Evolutionary conservation across 2,113 vertebrate species (phyloP), one percentile per base, ranked within the genome.

Genomic region (Phycodurus eques): DNA sequence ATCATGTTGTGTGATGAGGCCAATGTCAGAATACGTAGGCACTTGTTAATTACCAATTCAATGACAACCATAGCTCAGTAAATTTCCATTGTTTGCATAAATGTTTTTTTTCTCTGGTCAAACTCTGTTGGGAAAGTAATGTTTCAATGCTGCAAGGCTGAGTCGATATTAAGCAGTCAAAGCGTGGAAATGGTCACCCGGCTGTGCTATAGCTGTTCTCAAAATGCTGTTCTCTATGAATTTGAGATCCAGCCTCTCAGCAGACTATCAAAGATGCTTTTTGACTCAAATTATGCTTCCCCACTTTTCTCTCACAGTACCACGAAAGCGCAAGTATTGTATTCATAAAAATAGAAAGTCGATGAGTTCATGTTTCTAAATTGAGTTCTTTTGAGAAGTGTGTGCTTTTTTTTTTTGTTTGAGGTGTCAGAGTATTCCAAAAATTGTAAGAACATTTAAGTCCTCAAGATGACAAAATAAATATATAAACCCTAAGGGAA

Each of bases 1-100:
- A 53, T 82, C 57, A 70, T 70, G 67, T 79, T 71, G 49, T 85
- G 78, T 76, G 70, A 62, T 72, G 43, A 67, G 65, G 76, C 46
- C 35, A 39, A n/a, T 27, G 57, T 73, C 65, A 57, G 47, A 57
- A 43, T 70, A 42, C 57, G 14, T 77, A 35, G 51, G 67, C 71
- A 60, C 12, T 63, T 73, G 31, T 71, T 42, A 64, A 64, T 43
- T 42, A 12, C 39, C 6, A 61, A 61, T 49, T 68, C 14, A 11
- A 31, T 56, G 72, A 69, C 54, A 22, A 44, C 46, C 62, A 44
- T 68, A 65, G 53, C 35, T 70, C 62, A 20, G 4, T 51, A 56
- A 35, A n/a, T 65, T 75, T 75, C 46, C 54, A 33, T 56, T n/a
- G 19, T 53, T 46, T 66, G 8, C 35, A 35, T 17, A 56, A 54